Conservation (phyloP, 2,797 vertebrate genomes). For the Aulostomus chinensis region DNA sequence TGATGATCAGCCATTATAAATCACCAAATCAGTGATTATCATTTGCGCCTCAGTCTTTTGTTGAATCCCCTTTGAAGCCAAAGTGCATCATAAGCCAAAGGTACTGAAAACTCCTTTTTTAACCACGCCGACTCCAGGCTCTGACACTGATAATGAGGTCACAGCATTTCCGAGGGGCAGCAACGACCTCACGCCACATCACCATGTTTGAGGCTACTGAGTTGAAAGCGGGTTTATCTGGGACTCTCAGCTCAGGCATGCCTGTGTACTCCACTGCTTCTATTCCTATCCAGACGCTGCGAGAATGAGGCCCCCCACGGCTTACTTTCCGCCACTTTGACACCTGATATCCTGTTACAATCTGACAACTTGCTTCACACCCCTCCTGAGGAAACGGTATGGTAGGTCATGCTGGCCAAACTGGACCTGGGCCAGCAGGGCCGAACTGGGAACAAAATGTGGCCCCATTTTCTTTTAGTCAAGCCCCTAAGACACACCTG, state of each 20-base stretch:
- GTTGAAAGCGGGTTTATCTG: slow-evolving; percentile 49
- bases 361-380: slow-evolving; percentile 65
- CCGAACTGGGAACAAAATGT: no score
- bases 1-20: no score
- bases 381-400: slow-evolving; percentile 15
- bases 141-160: slow-evolving; percentile 65
- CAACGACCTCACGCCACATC: slow-evolving; percentile 36
- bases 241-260: slow-evolving; percentile 35
- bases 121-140: no score
- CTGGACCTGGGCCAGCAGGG: background rate
- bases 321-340: slow-evolving; percentile 56
- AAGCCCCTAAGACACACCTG: no score
- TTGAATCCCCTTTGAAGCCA: no score
- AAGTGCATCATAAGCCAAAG: no score
- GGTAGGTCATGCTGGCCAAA: slow-evolving; percentile 17
- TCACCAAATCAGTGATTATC: no score
- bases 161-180: slow-evolving; percentile 47
- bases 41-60: no score
- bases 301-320: slow-evolving; percentile 42
- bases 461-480: no score
- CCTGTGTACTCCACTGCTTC: slow-evolving; percentile 32
- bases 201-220: slow-evolving; percentile 50
- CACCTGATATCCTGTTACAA: slow-evolving; percentile 64
- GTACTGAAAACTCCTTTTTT: no score
- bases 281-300: slow-evolving; percentile 66